These are phyloP conservation scores for Plemyria rubiginata DNA, from an alignment of 2,888 invertebrate species.

Conservation along the genomic window DNA sequence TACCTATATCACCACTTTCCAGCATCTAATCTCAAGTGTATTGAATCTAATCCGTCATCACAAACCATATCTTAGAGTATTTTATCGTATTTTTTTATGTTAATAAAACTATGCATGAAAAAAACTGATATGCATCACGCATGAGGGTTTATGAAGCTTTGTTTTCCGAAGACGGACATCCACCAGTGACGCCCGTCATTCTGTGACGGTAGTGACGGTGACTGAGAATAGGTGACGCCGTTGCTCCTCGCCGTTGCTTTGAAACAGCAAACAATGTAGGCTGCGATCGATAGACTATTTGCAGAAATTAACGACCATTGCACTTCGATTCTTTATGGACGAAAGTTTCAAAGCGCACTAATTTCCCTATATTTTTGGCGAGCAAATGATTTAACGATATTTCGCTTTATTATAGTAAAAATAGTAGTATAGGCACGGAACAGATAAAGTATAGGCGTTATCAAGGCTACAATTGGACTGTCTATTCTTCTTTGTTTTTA, in stretches of 20 bases:
- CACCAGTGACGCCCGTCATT: neutral
- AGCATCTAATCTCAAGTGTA: too few species aligned
- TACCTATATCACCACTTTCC: too few species aligned
- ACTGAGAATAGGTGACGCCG: neutral
- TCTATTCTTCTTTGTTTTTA: too few species aligned
- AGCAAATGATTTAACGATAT: constrained; percentile 15
- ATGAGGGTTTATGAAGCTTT: neutral
- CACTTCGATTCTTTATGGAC: constrained; percentile 27
- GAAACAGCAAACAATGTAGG: constrained; percentile 59
- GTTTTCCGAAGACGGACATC: neutral
- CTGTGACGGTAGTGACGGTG: neutral
- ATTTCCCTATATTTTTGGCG: constrained; percentile 29
- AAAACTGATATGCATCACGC: too few species aligned
- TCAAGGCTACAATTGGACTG: too few species aligned
- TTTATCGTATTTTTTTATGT: too few species aligned
- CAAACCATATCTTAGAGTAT: too few species aligned
- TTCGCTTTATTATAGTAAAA: constrained; percentile 10
- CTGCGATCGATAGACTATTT: constrained; percentile 50
- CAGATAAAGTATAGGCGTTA: too few species aligned
- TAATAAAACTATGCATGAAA: too few species aligned
- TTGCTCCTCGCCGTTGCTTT: constrained; percentile 45
- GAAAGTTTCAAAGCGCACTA: constrained; percentile 29
- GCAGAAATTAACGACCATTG: constrained; percentile 36
- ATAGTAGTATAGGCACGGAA: too few species aligned
- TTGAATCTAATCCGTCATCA: too few species aligned